phyloP scores from a whole-genome alignment of 2,797 vertebrate species.

The Pyrocephalus nanus region DNA sequence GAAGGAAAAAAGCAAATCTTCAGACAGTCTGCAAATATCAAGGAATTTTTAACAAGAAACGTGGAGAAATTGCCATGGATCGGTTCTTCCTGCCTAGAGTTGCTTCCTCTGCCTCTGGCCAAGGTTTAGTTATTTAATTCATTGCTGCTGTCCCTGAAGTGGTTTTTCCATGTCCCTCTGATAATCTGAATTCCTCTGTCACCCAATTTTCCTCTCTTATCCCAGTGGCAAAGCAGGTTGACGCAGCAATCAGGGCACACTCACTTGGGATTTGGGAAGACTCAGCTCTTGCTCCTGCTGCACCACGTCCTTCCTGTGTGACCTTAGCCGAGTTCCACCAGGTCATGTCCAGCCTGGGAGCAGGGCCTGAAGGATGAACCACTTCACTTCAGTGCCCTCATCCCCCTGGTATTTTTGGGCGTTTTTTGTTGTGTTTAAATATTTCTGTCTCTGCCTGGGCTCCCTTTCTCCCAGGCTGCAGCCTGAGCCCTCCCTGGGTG shows the following conservation, averaged over 20 bases:
- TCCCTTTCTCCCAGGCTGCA: neutral
- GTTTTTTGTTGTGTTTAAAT: neutral
- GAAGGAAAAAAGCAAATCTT: neutral
- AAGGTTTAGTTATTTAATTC: neutral
- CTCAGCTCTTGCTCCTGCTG: neutral
- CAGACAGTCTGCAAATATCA: neutral
- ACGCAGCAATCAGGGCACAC: rapidly evolving
- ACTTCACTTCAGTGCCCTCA: rapidly evolving
- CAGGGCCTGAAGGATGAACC: rapidly evolving
- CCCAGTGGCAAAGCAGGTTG: neutral
- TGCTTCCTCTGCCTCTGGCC: neutral
- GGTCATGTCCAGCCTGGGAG: neutral
- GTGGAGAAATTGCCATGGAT: neutral
- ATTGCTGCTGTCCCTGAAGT: neutral
- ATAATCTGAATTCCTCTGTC: neutral
- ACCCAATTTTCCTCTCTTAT: neutral
- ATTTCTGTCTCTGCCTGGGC: neutral
- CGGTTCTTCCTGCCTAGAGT: neutral
- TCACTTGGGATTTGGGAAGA: neutral
- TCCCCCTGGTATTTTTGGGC: neutral
- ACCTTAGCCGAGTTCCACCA: neutral
- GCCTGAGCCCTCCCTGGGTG: neutral
- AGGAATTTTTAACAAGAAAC: neutral
- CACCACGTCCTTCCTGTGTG: neutral
- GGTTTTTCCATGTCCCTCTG: constrained; percentile 12